These are phyloP conservation scores for Imbricaverruca yamaguchii DNA, from an alignment of 2,888 invertebrate genomes.

Conservation along the genomic window DNA sequence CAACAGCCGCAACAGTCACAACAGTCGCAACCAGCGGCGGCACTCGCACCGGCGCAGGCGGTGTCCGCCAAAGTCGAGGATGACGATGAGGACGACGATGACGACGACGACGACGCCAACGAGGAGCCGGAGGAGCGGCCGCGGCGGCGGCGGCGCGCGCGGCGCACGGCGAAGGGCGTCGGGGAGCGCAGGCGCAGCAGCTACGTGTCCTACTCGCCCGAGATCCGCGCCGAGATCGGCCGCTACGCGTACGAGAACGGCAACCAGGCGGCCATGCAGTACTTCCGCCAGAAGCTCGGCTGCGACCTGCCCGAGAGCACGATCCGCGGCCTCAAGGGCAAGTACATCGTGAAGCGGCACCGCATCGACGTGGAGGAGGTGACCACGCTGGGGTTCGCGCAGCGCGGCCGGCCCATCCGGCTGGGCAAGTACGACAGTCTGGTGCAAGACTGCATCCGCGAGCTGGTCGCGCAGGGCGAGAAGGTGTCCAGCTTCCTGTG, in stretches of 20 bases:
- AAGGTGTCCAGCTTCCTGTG: conserved; percentile 39
- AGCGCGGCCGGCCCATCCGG: conserved; percentile 37
- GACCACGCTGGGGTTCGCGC: conserved; percentile 36
- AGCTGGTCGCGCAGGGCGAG: conserved; percentile 37
- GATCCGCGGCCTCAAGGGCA: conserved; percentile 37
- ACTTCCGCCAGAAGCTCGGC: conserved; percentile 35
- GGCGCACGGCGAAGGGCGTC: conserved; percentile 23
- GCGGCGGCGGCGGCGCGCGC: conserved; percentile 3
- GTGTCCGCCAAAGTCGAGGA: not conserved
- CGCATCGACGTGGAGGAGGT: conserved; percentile 32
- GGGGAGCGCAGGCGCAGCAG: conserved; percentile 34
- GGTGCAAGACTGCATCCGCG: conserved; percentile 37
- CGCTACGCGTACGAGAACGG: conserved; percentile 37
- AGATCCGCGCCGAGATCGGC: conserved; percentile 35
- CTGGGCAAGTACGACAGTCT: conserved; percentile 38
- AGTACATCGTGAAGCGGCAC: conserved; percentile 34
- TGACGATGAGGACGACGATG: conserved; percentile 1
- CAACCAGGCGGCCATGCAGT: conserved; percentile 35
- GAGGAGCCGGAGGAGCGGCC: conserved; percentile 24
- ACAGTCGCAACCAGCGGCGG: not conserved
- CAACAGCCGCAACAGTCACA: too few relatives aligned
- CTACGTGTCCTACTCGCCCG: conserved; percentile 37
- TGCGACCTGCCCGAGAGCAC: conserved; percentile 37
- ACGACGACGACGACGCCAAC: not conserved
- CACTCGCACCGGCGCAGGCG: not conserved